Evolutionary conservation across 2,797 vertebrate genomes (phyloP).

Genomic region (Cryptoprocta ferox): DNA sequence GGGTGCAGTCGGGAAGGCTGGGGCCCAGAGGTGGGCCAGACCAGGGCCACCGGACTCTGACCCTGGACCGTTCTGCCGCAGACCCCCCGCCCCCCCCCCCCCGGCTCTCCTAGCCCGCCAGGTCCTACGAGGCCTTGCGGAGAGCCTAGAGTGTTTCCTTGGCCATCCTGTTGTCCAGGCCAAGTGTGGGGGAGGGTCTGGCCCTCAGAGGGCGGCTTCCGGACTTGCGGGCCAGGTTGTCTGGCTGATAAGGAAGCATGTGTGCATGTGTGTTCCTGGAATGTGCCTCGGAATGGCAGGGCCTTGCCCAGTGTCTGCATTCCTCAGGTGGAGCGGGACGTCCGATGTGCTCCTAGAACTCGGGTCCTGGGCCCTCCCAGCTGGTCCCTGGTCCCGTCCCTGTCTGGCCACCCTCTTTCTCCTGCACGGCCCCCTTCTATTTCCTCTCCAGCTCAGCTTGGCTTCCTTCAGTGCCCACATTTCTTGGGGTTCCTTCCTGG

Average conservation of each 20-base stretch:
- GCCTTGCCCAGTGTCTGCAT: not conserved
- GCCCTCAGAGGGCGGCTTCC: not conserved
- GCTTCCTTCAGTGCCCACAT: fast-evolving
- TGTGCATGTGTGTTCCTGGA: not conserved
- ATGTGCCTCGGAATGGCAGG: not conserved
- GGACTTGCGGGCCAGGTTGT: not conserved
- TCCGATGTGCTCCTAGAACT: not conserved
- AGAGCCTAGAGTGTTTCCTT: not conserved
- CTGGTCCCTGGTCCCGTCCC: not conserved
- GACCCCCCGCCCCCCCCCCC: too few relatives aligned
- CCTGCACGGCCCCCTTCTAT: fast-evolving
- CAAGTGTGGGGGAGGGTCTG: fast-evolving
- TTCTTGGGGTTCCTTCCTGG: not conserved
- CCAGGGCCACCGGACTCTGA: not conserved
- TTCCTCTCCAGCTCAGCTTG: not conserved
- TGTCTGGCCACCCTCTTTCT: not conserved
- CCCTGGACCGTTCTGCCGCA: not conserved
- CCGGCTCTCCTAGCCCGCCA: not conserved
- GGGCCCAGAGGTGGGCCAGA: fast-evolving
- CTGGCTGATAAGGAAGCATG: not conserved
- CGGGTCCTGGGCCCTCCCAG: not conserved
- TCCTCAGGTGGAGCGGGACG: not conserved
- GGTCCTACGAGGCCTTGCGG: fast-evolving
- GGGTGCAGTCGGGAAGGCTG: too few relatives aligned
- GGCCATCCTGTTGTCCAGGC: not conserved